Evolutionary conservation across 1,140 invertebrate species (phyloP), one percentile per base, ranked within the genome.

Genomic region (Stegodyphus mimosarum): DNA sequence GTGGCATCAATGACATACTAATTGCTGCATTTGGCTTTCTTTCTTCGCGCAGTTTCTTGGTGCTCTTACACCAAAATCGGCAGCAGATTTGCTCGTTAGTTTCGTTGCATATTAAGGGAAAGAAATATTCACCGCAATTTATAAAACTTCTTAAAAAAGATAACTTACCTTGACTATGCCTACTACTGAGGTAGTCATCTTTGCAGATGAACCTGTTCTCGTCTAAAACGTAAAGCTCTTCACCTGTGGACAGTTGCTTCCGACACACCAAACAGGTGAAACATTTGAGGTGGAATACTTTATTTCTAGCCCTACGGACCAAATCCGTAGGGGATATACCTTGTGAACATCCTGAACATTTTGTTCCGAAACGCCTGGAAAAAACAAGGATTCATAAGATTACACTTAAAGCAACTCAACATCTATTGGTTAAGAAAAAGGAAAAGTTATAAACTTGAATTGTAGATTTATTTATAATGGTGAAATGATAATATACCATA

Each of bases 151-250:
- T n/a, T 33, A 33, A 33, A 33, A 1, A 3, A 33, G 33, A 33
- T 33, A 53, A 60, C 80, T 87, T 80, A 87, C 87, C 83, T 86
- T 89, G 89, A 89, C 88, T 90, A 87, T 88, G 88, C 78, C 97
- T 96, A 88, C 95, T 96, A 86, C 94, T 94, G 89, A 98, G 92
- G 92, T 97, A 99, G 93, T 99, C 98, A 89, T 98, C 95, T 92
- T 99, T 99, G 92, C 98, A 99, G 90, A 99, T 96, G 91, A 99
- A 99, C 92, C 97, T 98, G 93, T 98, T 98, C 92, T 99, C 97
- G 90, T 98, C 97, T 88, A 99, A 92, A 64, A 99, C 95, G 91
- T 99, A 99, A 7, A 99, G 94, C 91, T 99, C 97, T 91, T 99
- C 98, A 70, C 97, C 98, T 5, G 98, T 99, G 87, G 96, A 97